Evolutionary conservation across 2,888 invertebrate species (phyloP), one percentile per base, ranked within the genome.

Genomic region (Cheilosia soror): DNA sequence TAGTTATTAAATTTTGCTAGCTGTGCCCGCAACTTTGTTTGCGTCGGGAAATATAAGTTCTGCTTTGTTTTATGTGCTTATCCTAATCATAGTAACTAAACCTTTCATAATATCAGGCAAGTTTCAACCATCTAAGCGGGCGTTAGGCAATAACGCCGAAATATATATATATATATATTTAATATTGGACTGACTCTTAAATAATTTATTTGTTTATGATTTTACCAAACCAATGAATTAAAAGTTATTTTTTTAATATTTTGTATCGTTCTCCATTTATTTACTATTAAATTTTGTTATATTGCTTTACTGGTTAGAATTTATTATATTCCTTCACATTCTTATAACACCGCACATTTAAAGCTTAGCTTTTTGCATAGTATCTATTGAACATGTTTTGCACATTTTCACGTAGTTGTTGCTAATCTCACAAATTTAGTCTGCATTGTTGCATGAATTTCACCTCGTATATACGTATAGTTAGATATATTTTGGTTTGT

Each of bases 351-450:
- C 1, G 11, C 0, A 37, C 37, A 11, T 11, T 37, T 37, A 4
- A 9, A 9, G 37, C 37, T 37, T 37, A 11, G 37, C 37, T 37
- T 37, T 11, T 65, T 37, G 49, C 51, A 53, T 77, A 33, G 20
- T 58, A 6, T 72, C 57, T 42, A n/a, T n/a, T n/a, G n/a, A 55
- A 65, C 60, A 49, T 79, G 66, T 79, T 76, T 44, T 71, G 79
- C 79, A 84, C 79, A 84, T 71, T 84, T 84, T 65, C 79, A 75
- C 66, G 60, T 84, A 84, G 75, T 84, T 76, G 79, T 79, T 79
- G 75, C 79, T 79, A 69, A 76, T 58, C 25, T 69, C 58, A 69
- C 75, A 44, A 60, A 44, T 57, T 69, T 57, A 11, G 65, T 57
- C 42, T 44, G 44, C 31, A 29, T 72, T 58, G 44, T 65, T 20